Percentiles rank a stretch among this genome's conserved stretches.
Evolutionary conservation across 2,888 invertebrate genomes (phyloP).

Genomic region (Amphimallon solstitiale): DNA sequence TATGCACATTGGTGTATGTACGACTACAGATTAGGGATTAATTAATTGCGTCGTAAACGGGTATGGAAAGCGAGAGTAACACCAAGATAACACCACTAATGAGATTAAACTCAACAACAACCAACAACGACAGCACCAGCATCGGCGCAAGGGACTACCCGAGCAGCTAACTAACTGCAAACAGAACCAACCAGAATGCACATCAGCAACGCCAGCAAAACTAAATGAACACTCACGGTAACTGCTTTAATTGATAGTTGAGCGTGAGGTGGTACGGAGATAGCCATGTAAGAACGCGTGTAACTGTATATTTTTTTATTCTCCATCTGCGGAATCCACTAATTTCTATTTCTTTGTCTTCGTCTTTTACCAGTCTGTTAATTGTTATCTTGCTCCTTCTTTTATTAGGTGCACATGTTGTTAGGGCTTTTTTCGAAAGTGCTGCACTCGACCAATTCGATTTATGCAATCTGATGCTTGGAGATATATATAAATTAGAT

Average conservation of each 20-base stretch:
- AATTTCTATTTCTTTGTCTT: background rate
- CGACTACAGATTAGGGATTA: slow-evolving; percentile 61
- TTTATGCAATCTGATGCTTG: slow-evolving; percentile 33
- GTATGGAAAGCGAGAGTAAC: slow-evolving; percentile 59
- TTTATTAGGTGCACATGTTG: background rate
- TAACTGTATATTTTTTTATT: slow-evolving; percentile 38
- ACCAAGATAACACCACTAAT: slow-evolving; percentile 62
- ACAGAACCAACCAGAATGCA: slow-evolving; percentile 1
- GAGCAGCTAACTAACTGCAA: background rate
- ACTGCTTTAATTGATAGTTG: slow-evolving; percentile 61
- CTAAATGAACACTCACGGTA: slow-evolving; percentile 42
- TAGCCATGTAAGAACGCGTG: slow-evolving; percentile 58
- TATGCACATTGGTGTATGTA: slow-evolving; percentile 40
- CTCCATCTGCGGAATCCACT: background rate
- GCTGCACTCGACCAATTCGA: slow-evolving; percentile 9
- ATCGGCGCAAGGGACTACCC: background rate
- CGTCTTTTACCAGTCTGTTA: background rate
- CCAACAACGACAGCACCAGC: slow-evolving; percentile 38
- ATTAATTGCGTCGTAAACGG: slow-evolving; percentile 62
- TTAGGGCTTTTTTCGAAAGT: slow-evolving; percentile 7
- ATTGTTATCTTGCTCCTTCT: background rate
- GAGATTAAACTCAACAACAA: slow-evolving; percentile 60
- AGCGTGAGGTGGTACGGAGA: slow-evolving; percentile 55
- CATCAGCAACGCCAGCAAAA: background rate
- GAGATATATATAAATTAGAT: slow-evolving; percentile 4